Conservation (phyloP, 64 coral and sea anemone genomes). For the Pocillopora verrucosa region DNA sequence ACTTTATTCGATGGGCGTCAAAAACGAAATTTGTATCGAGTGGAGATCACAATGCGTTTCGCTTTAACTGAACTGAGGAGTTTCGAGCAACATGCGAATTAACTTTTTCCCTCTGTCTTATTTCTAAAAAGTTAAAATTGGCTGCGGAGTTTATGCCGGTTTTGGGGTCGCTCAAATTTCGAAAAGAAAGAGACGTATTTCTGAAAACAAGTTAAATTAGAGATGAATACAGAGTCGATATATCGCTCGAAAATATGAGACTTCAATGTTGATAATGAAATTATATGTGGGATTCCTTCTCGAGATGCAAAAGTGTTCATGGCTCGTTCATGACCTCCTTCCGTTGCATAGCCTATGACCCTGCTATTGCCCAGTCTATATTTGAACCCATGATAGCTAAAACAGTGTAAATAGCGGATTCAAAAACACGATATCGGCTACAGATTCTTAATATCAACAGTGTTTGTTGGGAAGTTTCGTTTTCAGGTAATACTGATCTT, state of each 20-base stretch:
- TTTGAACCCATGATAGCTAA: constrained; percentile 43
- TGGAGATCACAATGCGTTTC: too few relatives aligned
- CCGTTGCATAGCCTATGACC: constrained; percentile 50
- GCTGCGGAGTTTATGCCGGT: not conserved
- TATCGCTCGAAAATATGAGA: not conserved
- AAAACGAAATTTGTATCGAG: too few relatives aligned
- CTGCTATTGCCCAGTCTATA: constrained; percentile 33
- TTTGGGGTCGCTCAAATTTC: not conserved
- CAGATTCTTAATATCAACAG: not conserved
- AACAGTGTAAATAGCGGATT: constrained; percentile 61
- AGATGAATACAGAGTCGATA: not conserved
- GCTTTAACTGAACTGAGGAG: not conserved
- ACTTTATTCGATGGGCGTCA: too few relatives aligned
- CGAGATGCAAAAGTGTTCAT: not conserved
- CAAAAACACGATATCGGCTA: constrained; percentile 3
- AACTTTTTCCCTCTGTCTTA: not conserved
- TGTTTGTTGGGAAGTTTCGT: not conserved
- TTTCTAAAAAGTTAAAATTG: not conserved
- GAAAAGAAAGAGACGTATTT: not conserved
- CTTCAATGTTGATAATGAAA: not conserved
- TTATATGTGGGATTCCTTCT: not conserved
- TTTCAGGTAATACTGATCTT: not conserved
- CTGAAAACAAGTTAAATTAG: not conserved
- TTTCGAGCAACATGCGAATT: not conserved
- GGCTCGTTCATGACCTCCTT: not conserved